Evolutionary conservation across 2,113 vertebrate species (phyloP), one percentile per base, ranked within the genome.

Genomic region (Hemiprocne comata): DNA sequence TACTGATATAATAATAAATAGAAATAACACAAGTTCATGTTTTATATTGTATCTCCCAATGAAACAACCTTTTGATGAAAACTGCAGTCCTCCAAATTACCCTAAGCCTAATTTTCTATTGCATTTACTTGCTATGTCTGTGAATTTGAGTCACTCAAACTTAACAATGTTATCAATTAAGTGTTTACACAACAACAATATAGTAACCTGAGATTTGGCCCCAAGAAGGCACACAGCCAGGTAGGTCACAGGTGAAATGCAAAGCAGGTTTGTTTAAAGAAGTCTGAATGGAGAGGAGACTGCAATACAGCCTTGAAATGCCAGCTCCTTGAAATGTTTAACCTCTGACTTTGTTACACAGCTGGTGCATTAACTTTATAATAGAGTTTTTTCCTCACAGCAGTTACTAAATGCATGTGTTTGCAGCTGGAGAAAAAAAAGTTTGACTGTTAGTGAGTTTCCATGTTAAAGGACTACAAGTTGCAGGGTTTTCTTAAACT

Each of bases 171-270:
- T 83, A 93, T 80, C 71, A 90, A 53, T 64, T 77, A 24, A 46
- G 31, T 89, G 29, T 90, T 96, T 90, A 84, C 38, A 58, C 51
- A 87, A 58, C 51, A 87, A 70, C 61, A 87, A 11, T 19, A 28
- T 2, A 26, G 71, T 14, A 88, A 71, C 87, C 64, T 71, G 75
- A 67, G 62, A 92, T 53, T 65, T 83, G 72, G 40, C 55, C 38
- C 38, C 69, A 67, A 55, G 31, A 80, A 72, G 71, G 72, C 58
- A 91, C 8, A 7, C 44, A 90, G 74, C 65, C 88, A 92, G 75
- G 85, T 61, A 46, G 81, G 79, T 90, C 57, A 77, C 80, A 89
- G 84, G 88, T 89, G 62, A 91, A 93, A 97, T 57, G 74, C 86
- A 94, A 71, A 87, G 50, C 75, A 62, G 17, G 57, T 74, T 89